These are phyloP conservation scores for Gymnocheta viridis DNA, from an alignment of 2,888 invertebrate species.

Conservation along the genomic window DNA sequence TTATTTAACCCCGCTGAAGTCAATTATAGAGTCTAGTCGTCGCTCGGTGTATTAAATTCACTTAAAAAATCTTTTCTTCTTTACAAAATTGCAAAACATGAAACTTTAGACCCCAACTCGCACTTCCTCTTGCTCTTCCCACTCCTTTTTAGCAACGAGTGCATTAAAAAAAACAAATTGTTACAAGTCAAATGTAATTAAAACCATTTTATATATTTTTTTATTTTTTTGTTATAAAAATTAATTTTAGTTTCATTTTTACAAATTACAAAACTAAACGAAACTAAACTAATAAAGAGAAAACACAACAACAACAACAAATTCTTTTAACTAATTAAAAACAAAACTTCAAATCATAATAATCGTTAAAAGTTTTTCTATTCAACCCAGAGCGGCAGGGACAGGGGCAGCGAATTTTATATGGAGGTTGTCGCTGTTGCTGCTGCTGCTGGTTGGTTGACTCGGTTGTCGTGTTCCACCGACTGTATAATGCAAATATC, in stretches of 20 bases:
- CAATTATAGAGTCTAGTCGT: slow-evolving; percentile 2
- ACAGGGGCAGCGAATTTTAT: background rate
- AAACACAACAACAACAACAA: background rate
- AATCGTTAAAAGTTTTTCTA: background rate
- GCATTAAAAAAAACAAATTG: background rate
- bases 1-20: background rate
- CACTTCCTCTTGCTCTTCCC: background rate
- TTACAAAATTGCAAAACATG: background rate
- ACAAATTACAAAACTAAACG: slow-evolving; percentile 28
- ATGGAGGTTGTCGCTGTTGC: background rate
- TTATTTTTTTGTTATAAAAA: background rate
- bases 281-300: background rate
- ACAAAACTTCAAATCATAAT: background rate
- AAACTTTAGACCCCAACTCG: background rate
- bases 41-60: slow-evolving; percentile 6
- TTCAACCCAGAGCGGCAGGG: background rate
- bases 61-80: slow-evolving; percentile 10
- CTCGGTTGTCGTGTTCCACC: slow-evolving; percentile 2
- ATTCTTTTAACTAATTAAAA: background rate
- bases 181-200: slow-evolving; percentile 4
- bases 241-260: slow-evolving; percentile 15
- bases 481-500: slow-evolving; percentile 19
- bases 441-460: too few relatives aligned
- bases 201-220: background rate
- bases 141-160: background rate